phyloP scores from a whole-genome alignment of 1,140 invertebrate genomes.

The Ectropis grisescens region DNA sequence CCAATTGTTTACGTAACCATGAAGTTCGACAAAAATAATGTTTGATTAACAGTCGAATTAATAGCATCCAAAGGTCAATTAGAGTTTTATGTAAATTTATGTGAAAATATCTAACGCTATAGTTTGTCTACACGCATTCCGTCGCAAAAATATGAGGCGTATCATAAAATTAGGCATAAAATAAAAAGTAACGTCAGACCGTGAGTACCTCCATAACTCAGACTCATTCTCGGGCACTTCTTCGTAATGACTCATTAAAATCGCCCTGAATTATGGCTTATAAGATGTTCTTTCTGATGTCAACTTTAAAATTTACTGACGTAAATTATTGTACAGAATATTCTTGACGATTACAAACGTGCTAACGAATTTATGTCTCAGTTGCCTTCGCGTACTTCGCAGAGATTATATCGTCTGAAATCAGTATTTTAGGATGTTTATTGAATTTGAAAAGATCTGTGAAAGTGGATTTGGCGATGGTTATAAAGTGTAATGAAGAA shows the following conservation, averaged over 20 bases:
- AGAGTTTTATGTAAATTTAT: too few species aligned
- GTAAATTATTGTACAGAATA: constrained; percentile 51
- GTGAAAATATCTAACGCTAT: too few species aligned
- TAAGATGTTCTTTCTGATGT: constrained; percentile 65
- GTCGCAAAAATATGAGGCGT: too few species aligned
- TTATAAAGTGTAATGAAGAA: constrained; percentile 34
- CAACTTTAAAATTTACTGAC: constrained; percentile 65
- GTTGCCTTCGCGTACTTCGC: constrained; percentile 44
- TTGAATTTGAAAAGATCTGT: constrained; percentile 41
- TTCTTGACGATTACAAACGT: constrained; percentile 57
- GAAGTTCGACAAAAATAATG: too few species aligned
- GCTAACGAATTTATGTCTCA: constrained; percentile 61
- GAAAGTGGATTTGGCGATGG: constrained; percentile 35
- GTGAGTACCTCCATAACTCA: too few species aligned
- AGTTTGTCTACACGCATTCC: too few species aligned
- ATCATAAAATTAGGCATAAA: too few species aligned
- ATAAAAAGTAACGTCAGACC: too few species aligned
- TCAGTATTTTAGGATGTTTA: constrained; percentile 54
- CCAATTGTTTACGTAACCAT: too few species aligned
- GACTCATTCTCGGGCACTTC: constrained; percentile 12
- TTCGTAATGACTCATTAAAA: constrained; percentile 36
- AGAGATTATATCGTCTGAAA: constrained; percentile 43
- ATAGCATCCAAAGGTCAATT: too few species aligned
- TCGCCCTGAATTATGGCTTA: constrained; percentile 52
- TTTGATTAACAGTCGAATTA: too few species aligned